A percentile compares a stretch with the other conserved stretches of the same genome.
phyloP scores from a whole-genome alignment of 2,888 invertebrate genomes.

The Dryococelus australis region DNA sequence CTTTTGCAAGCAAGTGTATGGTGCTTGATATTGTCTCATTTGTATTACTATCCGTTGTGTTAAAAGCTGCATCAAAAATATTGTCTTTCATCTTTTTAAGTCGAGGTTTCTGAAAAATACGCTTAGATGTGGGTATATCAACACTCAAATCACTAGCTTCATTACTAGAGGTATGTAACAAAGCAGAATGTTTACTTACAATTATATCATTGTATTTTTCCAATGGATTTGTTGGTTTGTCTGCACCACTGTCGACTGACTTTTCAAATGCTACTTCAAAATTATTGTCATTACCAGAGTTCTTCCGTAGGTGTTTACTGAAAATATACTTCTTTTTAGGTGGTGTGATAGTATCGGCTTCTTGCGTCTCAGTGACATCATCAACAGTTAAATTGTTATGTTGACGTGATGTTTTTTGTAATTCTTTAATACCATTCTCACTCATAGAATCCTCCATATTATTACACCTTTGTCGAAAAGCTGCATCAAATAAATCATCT shows the following conservation, averaged over 20 bases:
- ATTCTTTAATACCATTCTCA: not conserved
- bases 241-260: not conserved
- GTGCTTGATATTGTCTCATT: not conserved
- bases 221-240: not conserved
- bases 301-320: not conserved
- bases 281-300: not conserved
- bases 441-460: too few relatives aligned
- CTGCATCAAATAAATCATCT: not conserved
- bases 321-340: not conserved
- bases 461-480: not conserved
- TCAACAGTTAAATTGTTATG: not conserved
- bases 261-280: not conserved
- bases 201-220: not conserved
- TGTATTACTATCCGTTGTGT: not conserved
- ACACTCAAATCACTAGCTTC: not conserved
- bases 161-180: not conserved
- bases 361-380: not conserved
- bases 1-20: too few relatives aligned
- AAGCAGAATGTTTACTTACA: not conserved
- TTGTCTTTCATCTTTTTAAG: not conserved
- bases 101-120: not conserved
- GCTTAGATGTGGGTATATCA: not conserved
- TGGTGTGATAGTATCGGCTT: not conserved
- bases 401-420: not conserved
- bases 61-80: slow-evolving; percentile 1